Evolutionary conservation across 23 tunicate genomes (phyloP).

Genomic region (Trididemnum nubilum): DNA sequence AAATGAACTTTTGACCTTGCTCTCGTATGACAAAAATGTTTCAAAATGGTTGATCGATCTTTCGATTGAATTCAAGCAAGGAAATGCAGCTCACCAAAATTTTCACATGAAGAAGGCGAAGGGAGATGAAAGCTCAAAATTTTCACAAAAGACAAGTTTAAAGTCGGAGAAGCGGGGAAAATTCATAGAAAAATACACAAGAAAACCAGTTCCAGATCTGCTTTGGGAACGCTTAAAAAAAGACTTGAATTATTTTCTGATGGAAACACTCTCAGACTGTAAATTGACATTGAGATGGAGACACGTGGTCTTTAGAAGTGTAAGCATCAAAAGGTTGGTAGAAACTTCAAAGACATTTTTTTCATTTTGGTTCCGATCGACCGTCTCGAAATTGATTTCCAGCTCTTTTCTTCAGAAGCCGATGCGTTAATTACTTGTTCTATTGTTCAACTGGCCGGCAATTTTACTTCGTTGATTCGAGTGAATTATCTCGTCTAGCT

Average conservation of each 20-base stretch:
- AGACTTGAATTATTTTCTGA: constrained; percentile 37
- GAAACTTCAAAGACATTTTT: too few relatives aligned
- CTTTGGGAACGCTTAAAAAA: constrained; percentile 31
- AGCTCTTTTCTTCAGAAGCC: too few relatives aligned
- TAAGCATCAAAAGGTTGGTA: constrained; percentile 26
- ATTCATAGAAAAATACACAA: not conserved
- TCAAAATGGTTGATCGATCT: constrained; percentile 27
- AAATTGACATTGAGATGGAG: constrained; percentile 57
- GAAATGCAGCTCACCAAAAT: not conserved
- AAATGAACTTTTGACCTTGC: constrained; percentile 39
- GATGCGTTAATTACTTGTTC: too few relatives aligned
- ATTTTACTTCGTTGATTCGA: too few relatives aligned
- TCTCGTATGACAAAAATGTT: constrained; percentile 51
- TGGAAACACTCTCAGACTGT: constrained; percentile 56
- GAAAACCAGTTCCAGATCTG: constrained; percentile 17
- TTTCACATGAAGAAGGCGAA: not conserved
- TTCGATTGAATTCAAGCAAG: not conserved
- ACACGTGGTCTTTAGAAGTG: constrained; percentile 42
- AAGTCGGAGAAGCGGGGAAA: not conserved
- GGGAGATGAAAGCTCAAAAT: not conserved
- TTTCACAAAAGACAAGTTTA: not conserved
- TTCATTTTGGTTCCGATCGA: too few relatives aligned
- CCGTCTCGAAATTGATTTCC: too few relatives aligned
- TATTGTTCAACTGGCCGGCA: too few relatives aligned
- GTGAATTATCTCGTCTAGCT: too few relatives aligned